A percentile compares a stretch with the other conserved stretches of the same genome.
These are phyloP conservation scores for Petrocephalus sullivani DNA, from an alignment of 2,797 vertebrate species.

Conservation along the genomic window DNA sequence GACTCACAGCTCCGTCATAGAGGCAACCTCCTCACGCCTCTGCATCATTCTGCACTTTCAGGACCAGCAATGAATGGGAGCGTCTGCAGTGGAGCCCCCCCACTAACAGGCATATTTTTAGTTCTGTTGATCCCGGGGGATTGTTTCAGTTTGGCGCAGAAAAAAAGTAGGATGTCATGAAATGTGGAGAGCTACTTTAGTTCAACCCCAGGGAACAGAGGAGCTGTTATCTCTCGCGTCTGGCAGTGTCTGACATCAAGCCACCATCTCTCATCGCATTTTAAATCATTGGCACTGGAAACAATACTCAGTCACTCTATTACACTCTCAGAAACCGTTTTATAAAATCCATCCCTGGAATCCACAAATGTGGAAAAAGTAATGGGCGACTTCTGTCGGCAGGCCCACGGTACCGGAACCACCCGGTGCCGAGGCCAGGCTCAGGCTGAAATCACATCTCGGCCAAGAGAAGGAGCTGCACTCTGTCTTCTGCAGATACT, in stretches of 20 bases:
- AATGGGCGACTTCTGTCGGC: neutral
- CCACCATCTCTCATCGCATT: neutral
- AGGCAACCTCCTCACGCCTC: neutral
- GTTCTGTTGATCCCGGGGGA: neutral
- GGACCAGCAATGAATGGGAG: neutral
- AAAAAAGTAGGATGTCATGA: constrained; percentile 5
- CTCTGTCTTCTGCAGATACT: neutral
- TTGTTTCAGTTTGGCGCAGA: neutral
- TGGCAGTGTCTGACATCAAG: neutral
- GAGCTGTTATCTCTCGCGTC: neutral
- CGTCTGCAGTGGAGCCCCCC: neutral
- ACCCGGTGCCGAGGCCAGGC: neutral
- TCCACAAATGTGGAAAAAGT: neutral
- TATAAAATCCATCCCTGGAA: neutral
- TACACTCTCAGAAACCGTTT: neutral
- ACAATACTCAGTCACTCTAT: neutral
- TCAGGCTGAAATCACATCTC: neutral
- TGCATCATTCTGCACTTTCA: neutral
- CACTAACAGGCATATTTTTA: neutral
- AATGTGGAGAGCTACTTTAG: neutral
- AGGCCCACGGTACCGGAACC: neutral
- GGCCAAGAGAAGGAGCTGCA: neutral
- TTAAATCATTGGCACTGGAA: neutral
- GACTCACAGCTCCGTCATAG: neutral
- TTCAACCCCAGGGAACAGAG: neutral